A percentile compares a stretch with the other conserved stretches of the same genome.
These are phyloP conservation scores for Helogale parvula DNA, from an alignment of 2,113 vertebrate genomes.

Conservation along the genomic window DNA sequence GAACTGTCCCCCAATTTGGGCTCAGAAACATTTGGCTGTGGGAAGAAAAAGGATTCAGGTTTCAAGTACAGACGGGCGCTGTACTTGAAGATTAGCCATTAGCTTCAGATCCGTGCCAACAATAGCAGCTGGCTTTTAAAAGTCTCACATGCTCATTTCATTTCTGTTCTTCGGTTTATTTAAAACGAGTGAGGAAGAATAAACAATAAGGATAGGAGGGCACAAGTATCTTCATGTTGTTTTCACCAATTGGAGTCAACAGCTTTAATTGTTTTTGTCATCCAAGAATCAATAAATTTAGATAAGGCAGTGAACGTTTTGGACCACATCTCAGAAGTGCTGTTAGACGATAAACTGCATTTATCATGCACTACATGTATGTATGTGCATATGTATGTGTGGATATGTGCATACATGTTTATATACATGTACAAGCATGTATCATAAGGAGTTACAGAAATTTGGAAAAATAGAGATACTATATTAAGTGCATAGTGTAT, in stretches of 20 bases:
- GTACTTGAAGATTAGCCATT: conserved; percentile 62
- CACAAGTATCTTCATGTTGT: not conserved
- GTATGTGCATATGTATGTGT: not conserved
- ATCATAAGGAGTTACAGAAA: not conserved
- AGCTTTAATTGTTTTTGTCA: not conserved
- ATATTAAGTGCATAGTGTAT: not conserved
- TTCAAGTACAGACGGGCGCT: conserved; percentile 1
- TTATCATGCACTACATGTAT: not conserved
- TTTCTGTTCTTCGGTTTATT: conserved; percentile 42
- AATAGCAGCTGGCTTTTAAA: conserved; percentile 53
- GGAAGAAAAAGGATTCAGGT: conserved; percentile 37
- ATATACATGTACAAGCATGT: not conserved
- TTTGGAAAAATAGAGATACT: not conserved
- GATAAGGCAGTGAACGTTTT: not conserved
- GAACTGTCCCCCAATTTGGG: not conserved
- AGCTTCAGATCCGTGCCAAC: conserved; percentile 31
- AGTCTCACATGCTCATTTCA: conserved; percentile 24
- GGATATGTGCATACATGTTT: not conserved
- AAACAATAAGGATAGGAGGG: not conserved
- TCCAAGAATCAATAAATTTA: not conserved
- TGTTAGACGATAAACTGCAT: not conserved
- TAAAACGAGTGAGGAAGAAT: not conserved
- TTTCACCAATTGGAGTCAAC: not conserved
- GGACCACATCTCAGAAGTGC: not conserved
- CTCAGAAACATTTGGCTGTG: conserved; percentile 23